Evolutionary conservation across 2,113 vertebrate genomes (phyloP).

Genomic region (Calypte anna): DNA sequence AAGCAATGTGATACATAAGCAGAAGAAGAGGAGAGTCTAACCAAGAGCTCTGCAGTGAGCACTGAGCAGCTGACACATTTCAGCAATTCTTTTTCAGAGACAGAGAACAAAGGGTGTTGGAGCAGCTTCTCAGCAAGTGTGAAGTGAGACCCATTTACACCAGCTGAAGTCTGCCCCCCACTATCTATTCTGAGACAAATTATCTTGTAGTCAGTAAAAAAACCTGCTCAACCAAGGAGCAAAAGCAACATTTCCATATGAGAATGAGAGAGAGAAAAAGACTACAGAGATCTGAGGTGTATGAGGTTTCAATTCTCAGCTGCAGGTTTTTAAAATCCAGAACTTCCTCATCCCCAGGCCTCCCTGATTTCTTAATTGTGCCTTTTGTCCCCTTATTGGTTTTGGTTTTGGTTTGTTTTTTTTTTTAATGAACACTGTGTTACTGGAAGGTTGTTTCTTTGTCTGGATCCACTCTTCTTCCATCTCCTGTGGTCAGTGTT

Average conservation of each 20-base stretch:
- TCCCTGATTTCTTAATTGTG: not conserved
- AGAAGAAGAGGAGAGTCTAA: conserved; percentile 17
- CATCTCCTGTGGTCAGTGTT: not conserved
- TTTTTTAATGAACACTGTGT: not conserved
- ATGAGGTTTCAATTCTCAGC: not conserved
- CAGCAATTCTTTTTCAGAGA: conserved; percentile 21
- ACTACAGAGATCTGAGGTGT: not conserved
- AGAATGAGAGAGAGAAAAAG: not conserved
- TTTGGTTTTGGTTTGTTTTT: too few species aligned
- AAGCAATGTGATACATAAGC: not conserved
- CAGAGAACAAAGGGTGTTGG: conserved; percentile 24
- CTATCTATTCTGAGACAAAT: not conserved
- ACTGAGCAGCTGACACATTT: not conserved
- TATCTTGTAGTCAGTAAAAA: not conserved
- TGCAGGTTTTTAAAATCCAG: not conserved
- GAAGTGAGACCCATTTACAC: not conserved
- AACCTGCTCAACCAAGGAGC: not conserved
- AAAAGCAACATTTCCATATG: not conserved
- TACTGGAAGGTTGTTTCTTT: not conserved
- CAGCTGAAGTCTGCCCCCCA: not conserved
- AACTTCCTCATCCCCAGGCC: not conserved
- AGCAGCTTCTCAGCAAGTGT: not conserved
- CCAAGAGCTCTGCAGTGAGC: not conserved
- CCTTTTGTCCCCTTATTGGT: not conserved
- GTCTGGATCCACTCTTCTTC: not conserved